A percentile compares a stretch with the other conserved stretches of the same genome.
Evolutionary conservation across 2,888 invertebrate genomes (phyloP).

Genomic region (Drosophila phalerata): DNA sequence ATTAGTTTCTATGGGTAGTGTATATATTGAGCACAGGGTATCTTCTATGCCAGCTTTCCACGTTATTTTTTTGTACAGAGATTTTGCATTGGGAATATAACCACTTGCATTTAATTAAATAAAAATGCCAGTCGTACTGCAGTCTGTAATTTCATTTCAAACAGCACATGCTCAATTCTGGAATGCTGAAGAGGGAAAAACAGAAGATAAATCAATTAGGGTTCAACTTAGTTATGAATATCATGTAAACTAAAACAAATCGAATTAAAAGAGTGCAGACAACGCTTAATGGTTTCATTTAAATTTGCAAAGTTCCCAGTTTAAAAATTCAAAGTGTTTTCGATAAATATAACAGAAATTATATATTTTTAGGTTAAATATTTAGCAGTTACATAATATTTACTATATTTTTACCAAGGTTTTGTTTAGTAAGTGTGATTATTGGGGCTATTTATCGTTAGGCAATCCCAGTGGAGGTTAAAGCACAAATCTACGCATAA

Average conservation of each 20-base stretch:
- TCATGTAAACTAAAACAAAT: neutral
- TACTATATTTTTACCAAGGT: neutral
- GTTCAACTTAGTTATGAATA: neutral
- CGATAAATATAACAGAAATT: neutral
- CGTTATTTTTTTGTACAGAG: neutral
- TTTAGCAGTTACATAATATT: neutral
- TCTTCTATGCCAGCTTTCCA: neutral
- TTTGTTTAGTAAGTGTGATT: slow-evolving; percentile 3
- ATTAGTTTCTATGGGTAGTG: neutral
- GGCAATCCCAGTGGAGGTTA: slow-evolving; percentile 36
- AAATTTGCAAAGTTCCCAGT: neutral
- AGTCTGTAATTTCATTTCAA: neutral
- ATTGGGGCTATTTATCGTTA: slow-evolving; percentile 34
- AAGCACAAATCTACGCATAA: slow-evolving; percentile 65
- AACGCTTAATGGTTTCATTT: neutral
- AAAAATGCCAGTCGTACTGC: neutral
- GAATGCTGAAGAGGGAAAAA: neutral
- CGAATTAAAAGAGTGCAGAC: neutral
- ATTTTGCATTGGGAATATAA: neutral
- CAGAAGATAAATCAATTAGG: neutral
- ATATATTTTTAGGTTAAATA: neutral
- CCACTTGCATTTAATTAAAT: slow-evolving; percentile 2
- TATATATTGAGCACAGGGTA: neutral
- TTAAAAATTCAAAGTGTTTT: neutral
- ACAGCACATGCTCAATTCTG: neutral